phyloP scores from a whole-genome alignment of 1,140 invertebrate genomes.

The Carposina sasakii region DNA sequence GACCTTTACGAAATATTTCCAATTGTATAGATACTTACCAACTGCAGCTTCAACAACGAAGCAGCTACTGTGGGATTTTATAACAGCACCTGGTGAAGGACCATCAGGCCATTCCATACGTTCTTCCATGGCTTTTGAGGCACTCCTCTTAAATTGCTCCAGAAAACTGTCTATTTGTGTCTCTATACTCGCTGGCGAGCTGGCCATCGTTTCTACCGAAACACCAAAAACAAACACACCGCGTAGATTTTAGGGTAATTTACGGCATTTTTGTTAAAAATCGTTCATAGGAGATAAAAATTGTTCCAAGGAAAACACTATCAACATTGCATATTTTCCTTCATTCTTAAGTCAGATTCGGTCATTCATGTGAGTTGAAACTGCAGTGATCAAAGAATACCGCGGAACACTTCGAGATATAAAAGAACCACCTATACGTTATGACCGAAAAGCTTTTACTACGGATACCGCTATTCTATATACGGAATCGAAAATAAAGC shows the following conservation, averaged over 20 bases:
- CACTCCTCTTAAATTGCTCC: conserved; percentile 84
- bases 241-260: conserved; percentile 30
- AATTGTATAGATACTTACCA: conserved; percentile 45
- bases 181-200: conserved; percentile 81
- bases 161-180: conserved; percentile 87
- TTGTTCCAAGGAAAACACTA: no score
- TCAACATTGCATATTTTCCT: conserved; percentile 32
- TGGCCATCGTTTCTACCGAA: conserved; percentile 74
- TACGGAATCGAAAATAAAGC: conserved; percentile 65
- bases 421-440: conserved; percentile 45
- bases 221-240: conserved; percentile 65
- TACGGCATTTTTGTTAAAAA: conserved; percentile 40
- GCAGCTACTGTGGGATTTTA: conserved; percentile 68
- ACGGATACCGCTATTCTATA: conserved; percentile 65
- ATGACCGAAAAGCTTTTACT: conserved; percentile 52
- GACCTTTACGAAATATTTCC: no score
- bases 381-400: conserved; percentile 43
- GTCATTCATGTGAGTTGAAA: conserved; percentile 43
- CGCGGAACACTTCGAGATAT: conserved; percentile 37
- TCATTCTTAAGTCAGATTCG: conserved; percentile 37
- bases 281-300: no score
- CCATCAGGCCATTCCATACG: conserved; percentile 65
- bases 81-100: conserved; percentile 48
- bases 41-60: conserved; percentile 62
- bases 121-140: conserved; percentile 82